Evolutionary conservation across 2,113 vertebrate species (phyloP).

Genomic region (Xiphias gladius): DNA sequence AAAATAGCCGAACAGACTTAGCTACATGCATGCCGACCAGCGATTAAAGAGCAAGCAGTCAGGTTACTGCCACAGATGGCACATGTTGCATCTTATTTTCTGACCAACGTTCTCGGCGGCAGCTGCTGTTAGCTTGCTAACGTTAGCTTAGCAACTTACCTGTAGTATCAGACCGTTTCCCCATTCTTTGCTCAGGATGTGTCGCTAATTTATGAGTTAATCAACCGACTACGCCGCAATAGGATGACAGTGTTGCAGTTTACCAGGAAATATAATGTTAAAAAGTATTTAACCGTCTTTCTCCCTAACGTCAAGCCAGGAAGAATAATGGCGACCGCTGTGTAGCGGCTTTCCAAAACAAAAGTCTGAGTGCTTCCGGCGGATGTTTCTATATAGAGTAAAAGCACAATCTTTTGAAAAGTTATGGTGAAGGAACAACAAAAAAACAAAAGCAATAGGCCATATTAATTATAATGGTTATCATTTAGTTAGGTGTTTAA

Average conservation of each 20-base stretch:
- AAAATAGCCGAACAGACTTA: neutral
- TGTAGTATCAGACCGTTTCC: slow-evolving; percentile 60
- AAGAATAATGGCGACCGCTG: slow-evolving; percentile 78
- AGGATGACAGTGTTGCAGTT: rapidly evolving
- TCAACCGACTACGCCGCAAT: neutral
- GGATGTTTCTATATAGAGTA: slow-evolving; percentile 60
- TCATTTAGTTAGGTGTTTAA: neutral
- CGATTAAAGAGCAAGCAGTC: neutral
- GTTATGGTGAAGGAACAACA: neutral
- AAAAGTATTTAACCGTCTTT: slow-evolving; percentile 58
- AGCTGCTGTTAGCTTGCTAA: slow-evolving; percentile 59
- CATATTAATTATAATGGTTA: neutral
- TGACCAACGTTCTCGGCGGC: slow-evolving; percentile 11
- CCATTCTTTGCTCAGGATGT: slow-evolving; percentile 53
- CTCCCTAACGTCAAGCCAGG: slow-evolving; percentile 76
- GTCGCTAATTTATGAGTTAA: slow-evolving; percentile 12
- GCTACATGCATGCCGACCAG: rapidly evolving
- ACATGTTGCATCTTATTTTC: slow-evolving; percentile 34
- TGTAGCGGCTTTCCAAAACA: slow-evolving; percentile 79
- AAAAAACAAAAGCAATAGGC: neutral
- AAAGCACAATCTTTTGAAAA: slow-evolving; percentile 48
- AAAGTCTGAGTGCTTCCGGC: slow-evolving; percentile 72
- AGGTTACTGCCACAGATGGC: neutral
- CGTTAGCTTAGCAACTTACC: slow-evolving; percentile 78
- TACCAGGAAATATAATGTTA: slow-evolving; percentile 1